phyloP scores from a whole-genome alignment of 2,888 invertebrate genomes.

The Mythimna ferrago region DNA sequence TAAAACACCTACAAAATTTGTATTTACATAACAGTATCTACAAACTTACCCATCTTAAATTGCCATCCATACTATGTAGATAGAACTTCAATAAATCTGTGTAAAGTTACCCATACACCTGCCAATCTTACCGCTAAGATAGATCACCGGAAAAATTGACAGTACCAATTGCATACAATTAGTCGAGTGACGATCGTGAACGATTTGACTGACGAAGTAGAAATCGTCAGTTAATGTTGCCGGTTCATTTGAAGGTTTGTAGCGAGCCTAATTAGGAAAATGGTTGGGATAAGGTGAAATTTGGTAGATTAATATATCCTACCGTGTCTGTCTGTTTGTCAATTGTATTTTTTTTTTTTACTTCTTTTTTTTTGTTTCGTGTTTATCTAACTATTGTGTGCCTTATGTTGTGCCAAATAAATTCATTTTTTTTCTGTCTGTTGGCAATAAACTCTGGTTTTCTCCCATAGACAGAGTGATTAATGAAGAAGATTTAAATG shows the following conservation, averaged over 20 bases:
- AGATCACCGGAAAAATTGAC: conserved; percentile 53
- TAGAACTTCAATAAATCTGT: conserved; percentile 53
- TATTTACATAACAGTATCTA: conserved; percentile 1
- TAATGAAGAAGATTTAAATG: too few species aligned
- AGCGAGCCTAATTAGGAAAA: neutral
- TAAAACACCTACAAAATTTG: conserved; percentile 2
- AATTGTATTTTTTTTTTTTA: too few species aligned
- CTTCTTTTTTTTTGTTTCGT: too few species aligned
- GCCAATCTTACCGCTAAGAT: conserved; percentile 50
- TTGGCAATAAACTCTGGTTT: too few species aligned
- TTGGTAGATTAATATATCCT: neutral
- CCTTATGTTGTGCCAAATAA: too few species aligned
- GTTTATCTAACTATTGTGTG: too few species aligned
- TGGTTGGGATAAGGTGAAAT: neutral
- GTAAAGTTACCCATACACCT: conserved; percentile 55
- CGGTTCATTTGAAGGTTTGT: conserved; percentile 15
- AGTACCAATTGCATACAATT: conserved; percentile 57
- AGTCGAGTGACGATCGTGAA: conserved; percentile 41
- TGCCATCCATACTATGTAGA: conserved; percentile 3
- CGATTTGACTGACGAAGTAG: conserved; percentile 31
- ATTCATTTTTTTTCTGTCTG: too few species aligned
- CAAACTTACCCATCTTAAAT: conserved; percentile 11
- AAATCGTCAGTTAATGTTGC: conserved; percentile 20
- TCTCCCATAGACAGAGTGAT: too few species aligned
- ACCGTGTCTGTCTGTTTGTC: too few species aligned